Evolutionary conservation across 2,113 vertebrate species (phyloP).

Genomic region (Hoplias malabaricus): DNA sequence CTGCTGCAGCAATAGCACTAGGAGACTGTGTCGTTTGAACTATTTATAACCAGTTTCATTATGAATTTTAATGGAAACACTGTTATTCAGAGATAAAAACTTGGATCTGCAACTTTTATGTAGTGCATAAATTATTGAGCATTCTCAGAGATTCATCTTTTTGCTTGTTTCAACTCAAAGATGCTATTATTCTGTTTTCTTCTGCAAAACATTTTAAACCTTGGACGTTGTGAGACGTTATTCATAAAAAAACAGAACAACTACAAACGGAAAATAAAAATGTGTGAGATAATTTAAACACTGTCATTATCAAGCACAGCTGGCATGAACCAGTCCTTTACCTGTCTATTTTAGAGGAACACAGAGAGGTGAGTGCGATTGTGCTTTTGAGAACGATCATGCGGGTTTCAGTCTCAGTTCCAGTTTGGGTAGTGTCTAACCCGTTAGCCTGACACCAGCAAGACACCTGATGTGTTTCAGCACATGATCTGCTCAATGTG

Average conservation of each 20-base stretch:
- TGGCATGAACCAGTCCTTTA: not conserved
- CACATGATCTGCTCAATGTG: not conserved
- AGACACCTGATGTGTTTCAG: not conserved
- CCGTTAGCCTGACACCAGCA: not conserved
- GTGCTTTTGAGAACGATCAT: conserved; percentile 28
- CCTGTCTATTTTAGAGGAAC: conserved; percentile 25
- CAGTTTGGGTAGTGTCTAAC: conserved; percentile 39
- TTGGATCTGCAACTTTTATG: too few relatives aligned
- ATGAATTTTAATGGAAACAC: too few relatives aligned
- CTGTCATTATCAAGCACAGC: conserved; percentile 53
- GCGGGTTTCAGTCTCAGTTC: conserved; percentile 70
- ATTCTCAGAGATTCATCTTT: not conserved
- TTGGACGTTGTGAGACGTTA: not conserved
- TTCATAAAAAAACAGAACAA: too few relatives aligned
- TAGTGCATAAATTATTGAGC: too few relatives aligned
- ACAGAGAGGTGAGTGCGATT: conserved; percentile 36
- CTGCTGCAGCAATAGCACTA: too few relatives aligned
- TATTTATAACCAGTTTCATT: too few relatives aligned
- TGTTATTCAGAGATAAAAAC: too few relatives aligned
- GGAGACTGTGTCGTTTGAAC: too few relatives aligned
- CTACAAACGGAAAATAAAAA: not conserved
- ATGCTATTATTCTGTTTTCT: not conserved
- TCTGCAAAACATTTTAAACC: not conserved
- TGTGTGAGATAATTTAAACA: not conserved
- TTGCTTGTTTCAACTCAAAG: not conserved